phyloP scores from a whole-genome alignment of 2,113 vertebrate genomes.

The Grammomys dolichurus region DNA sequence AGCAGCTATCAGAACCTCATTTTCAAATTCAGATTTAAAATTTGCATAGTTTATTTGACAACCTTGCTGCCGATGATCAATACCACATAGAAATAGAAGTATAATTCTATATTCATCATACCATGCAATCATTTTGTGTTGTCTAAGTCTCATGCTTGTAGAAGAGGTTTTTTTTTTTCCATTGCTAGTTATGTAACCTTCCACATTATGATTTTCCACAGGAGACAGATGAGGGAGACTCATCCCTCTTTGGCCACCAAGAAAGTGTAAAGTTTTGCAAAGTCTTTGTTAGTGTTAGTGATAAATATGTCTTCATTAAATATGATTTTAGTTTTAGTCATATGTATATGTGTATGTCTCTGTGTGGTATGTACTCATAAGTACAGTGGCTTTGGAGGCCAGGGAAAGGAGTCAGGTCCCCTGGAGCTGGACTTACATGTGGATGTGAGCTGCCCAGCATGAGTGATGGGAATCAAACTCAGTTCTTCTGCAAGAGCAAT shows the following conservation, averaged over 20 bases:
- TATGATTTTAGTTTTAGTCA: not conserved
- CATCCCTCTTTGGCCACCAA: not conserved
- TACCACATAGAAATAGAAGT: not conserved
- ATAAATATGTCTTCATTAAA: not conserved
- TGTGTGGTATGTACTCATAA: not conserved
- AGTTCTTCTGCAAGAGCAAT: not conserved
- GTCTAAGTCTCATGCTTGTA: not conserved
- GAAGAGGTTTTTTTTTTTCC: not conserved
- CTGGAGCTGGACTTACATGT: not conserved
- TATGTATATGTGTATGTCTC: not conserved
- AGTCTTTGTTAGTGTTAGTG: not conserved
- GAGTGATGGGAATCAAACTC: not conserved
- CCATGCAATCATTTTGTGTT: not conserved
- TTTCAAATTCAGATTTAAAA: constrained; percentile 35
- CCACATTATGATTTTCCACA: not conserved
- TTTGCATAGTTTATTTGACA: not conserved
- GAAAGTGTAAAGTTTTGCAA: not conserved
- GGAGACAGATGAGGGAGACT: not conserved
- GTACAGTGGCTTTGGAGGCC: not conserved
- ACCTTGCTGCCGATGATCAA: not conserved
- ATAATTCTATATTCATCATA: not conserved
- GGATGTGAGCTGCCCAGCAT: not conserved
- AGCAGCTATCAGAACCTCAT: constrained; percentile 6
- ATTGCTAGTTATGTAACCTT: not conserved
- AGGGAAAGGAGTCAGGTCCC: not conserved